phyloP scores from a whole-genome alignment of 2,797 vertebrate genomes.

The Glossophaga mutica region DNA sequence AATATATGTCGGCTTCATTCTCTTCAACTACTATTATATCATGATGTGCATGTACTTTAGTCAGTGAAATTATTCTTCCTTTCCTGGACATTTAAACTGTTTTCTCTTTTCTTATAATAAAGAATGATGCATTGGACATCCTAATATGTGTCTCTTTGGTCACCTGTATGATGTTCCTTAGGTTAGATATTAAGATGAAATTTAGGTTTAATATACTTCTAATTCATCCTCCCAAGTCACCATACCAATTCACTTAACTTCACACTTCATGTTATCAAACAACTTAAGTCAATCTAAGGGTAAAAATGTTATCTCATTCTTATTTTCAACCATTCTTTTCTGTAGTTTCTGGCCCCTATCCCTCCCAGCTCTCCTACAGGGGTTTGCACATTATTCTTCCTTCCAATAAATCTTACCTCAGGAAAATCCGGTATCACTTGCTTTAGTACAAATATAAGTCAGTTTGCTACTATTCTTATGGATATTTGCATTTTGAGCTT shows the following conservation, averaged over 20 bases:
- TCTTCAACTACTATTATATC: neutral
- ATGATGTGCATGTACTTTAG: neutral
- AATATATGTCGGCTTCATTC: neutral
- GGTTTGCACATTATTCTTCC: neutral
- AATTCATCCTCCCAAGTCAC: neutral
- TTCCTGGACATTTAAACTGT: neutral
- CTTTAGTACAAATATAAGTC: neutral
- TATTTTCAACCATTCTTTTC: neutral
- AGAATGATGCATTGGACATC: neutral
- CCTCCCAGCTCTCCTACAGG: neutral
- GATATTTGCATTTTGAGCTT: neutral
- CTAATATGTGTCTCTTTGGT: neutral
- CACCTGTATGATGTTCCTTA: neutral
- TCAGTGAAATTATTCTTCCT: neutral
- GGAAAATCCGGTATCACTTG: neutral
- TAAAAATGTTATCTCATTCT: neutral
- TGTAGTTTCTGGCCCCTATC: neutral
- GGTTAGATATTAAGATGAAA: neutral
- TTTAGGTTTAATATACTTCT: neutral
- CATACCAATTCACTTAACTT: neutral
- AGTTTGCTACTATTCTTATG: neutral
- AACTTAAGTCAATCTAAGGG: neutral
- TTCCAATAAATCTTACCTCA: neutral
- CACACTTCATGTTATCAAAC: neutral
- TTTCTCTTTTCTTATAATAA: neutral